Evolutionary conservation across 1,140 invertebrate species (phyloP).

Genomic region (Micrasema minimum): DNA sequence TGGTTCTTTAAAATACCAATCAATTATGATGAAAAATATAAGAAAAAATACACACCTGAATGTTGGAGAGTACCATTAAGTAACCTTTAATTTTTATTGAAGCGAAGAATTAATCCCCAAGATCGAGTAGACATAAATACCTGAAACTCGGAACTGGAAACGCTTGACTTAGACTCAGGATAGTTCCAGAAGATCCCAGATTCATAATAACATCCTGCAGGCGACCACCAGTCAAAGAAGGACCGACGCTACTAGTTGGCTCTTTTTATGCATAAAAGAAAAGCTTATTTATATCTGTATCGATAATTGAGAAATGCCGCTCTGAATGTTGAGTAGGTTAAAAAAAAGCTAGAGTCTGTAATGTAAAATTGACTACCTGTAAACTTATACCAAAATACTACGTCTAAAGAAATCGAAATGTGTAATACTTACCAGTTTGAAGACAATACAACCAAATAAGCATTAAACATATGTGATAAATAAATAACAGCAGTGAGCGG

Average conservation of each 20-base stretch:
- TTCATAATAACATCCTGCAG: slow-evolving; percentile 65
- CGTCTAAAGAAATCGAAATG: neutral
- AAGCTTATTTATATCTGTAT: neutral
- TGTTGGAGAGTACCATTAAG: slow-evolving; percentile 1
- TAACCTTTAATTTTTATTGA: neutral
- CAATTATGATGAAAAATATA: neutral
- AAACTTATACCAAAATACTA: too few species aligned
- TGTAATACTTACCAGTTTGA: neutral
- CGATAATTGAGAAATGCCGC: slow-evolving; percentile 8
- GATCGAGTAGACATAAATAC: slow-evolving; percentile 55
- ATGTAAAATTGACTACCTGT: too few species aligned
- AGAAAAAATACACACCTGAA: slow-evolving; percentile 26
- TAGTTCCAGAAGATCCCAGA: slow-evolving; percentile 61
- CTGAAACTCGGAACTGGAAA: slow-evolving; percentile 73
- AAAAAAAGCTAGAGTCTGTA: neutral
- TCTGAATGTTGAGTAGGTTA: slow-evolving; percentile 22
- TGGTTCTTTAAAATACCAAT: slow-evolving; percentile 67
- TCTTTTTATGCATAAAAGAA: slow-evolving; percentile 61
- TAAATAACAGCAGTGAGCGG: slow-evolving; percentile 11
- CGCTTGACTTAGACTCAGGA: slow-evolving; percentile 71
- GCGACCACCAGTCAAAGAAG: slow-evolving; percentile 71
- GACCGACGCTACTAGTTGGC: slow-evolving; percentile 74
- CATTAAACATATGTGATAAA: slow-evolving; percentile 2
- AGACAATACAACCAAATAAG: neutral
- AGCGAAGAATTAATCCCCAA: neutral